Evolutionary conservation across 2,113 vertebrate species (phyloP).

Genomic region (Aramus guarauna): DNA sequence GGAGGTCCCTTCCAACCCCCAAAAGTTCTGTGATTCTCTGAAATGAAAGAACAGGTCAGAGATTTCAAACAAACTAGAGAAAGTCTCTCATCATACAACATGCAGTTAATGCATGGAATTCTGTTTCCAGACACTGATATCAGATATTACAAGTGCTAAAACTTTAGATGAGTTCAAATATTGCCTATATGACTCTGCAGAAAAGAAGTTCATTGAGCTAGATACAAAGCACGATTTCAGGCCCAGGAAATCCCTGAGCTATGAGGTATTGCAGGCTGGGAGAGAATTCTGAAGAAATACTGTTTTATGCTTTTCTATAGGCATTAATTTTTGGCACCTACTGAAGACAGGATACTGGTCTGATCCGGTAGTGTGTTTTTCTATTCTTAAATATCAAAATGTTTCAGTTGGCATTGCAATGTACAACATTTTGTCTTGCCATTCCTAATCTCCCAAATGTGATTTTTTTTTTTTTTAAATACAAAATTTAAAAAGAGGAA

Average conservation of each 20-base stretch:
- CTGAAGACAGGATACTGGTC: not conserved
- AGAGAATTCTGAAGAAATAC: not conserved
- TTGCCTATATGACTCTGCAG: not conserved
- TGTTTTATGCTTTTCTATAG: not conserved
- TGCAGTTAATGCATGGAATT: not conserved
- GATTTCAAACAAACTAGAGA: not conserved
- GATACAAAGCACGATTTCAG: not conserved
- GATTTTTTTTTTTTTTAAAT: not conserved
- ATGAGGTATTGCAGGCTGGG: not conserved
- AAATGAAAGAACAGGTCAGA: not conserved
- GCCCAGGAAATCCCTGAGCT: not conserved
- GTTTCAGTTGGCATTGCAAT: not conserved
- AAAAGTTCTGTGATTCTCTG: too few species aligned
- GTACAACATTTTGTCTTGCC: not conserved
- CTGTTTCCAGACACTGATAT: not conserved
- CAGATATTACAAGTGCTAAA: not conserved
- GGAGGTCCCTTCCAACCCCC: too few species aligned
- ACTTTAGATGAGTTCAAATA: not conserved
- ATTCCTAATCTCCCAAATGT: not conserved
- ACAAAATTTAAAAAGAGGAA: not conserved
- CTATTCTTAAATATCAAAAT: not conserved
- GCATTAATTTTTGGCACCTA: not conserved
- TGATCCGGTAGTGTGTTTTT: not conserved
- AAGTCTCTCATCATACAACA: not conserved
- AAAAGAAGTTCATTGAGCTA: not conserved